Evolutionary conservation across 2,113 vertebrate genomes (phyloP).

Genomic region (Oreotragus oreotragus): DNA sequence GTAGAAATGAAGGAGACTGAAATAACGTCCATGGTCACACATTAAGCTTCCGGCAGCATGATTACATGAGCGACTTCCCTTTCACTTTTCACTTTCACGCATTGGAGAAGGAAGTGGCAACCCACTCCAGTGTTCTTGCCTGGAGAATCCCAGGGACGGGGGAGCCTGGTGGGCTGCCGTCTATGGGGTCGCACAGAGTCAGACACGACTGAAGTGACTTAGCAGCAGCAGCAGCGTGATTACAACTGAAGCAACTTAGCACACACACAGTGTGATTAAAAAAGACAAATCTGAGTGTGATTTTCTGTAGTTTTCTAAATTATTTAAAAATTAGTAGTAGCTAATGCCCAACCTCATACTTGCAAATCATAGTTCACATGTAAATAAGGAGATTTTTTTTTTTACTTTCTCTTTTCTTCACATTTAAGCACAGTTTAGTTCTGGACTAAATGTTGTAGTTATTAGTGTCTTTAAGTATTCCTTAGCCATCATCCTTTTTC

Average conservation of each 20-base stretch:
- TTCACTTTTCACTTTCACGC: no score
- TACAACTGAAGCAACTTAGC: background rate
- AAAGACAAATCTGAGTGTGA: background rate
- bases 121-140: no score
- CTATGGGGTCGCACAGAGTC: no score
- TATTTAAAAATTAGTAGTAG: conserved; percentile 42
- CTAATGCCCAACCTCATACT: background rate
- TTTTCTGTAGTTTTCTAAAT: conserved; percentile 44
- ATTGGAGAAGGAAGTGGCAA: no score
- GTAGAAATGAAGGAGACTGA: background rate
- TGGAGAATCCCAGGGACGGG: no score
- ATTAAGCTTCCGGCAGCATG: background rate
- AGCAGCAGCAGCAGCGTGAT: background rate
- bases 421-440: conserved; percentile 39
- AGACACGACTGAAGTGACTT: no score
- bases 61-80: background rate
- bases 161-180: no score
- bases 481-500: conserved; percentile 29
- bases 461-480: background rate
- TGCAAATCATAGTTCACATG: conserved; percentile 18
- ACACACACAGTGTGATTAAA: background rate
- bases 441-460: conserved; percentile 46
- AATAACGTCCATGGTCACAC: background rate
- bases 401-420: background rate
- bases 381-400: conserved; percentile 32